These are phyloP conservation scores for Dynastes grantii DNA, from an alignment of 2,888 invertebrate species.

Conservation along the genomic window DNA sequence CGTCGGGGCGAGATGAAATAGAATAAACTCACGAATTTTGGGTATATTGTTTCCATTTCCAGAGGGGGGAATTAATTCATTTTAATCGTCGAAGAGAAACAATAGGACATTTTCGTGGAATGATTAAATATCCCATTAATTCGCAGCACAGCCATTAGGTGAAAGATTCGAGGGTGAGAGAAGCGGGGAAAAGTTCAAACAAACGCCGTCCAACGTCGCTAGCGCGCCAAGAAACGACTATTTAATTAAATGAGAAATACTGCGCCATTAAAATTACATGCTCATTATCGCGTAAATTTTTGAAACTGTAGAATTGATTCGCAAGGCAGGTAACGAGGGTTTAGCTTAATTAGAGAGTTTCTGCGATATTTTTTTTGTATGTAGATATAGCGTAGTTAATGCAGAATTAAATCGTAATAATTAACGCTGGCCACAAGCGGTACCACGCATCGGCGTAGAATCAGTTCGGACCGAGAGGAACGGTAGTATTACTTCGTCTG, in stretches of 20 bases:
- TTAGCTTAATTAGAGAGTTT: neutral
- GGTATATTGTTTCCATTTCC: neutral
- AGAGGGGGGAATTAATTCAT: constrained; percentile 9
- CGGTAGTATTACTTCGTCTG: too few species aligned
- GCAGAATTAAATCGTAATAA: too few species aligned
- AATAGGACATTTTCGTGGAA: constrained; percentile 4
- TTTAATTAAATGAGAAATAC: constrained; percentile 31
- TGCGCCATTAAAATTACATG: neutral
- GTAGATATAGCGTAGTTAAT: too few species aligned
- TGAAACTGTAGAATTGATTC: neutral
- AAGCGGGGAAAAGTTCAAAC: too few species aligned
- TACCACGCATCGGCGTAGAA: too few species aligned
- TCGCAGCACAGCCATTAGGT: neutral
- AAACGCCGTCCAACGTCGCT: too few species aligned
- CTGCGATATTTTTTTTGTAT: too few species aligned
- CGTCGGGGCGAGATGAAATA: too few species aligned
- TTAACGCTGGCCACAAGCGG: too few species aligned
- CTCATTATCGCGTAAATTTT: constrained; percentile 9
- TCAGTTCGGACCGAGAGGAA: too few species aligned
- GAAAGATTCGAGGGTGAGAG: neutral
- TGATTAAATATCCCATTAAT: constrained; percentile 33
- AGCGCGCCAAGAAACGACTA: neutral
- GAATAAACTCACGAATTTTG: too few species aligned
- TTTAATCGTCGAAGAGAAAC: constrained; percentile 25
- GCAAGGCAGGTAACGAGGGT: too few species aligned